phyloP scores from a whole-genome alignment of 2,888 invertebrate genomes.

The Perithous albicinctus region DNA sequence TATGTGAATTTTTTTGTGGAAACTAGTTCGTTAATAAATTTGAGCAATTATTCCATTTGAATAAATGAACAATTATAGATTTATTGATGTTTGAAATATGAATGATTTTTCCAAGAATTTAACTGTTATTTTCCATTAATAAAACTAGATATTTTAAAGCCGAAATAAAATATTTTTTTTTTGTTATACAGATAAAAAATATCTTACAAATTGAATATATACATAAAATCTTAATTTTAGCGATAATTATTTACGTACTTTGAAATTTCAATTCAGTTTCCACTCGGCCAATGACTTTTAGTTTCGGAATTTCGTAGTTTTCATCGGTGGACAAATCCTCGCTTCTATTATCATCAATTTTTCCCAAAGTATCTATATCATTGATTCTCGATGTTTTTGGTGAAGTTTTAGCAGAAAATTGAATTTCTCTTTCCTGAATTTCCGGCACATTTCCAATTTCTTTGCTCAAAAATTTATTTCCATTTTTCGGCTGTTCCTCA shows the following conservation, averaged over 20 bases:
- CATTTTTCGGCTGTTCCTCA: not conserved
- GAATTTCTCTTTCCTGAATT: slow-evolving; percentile 35
- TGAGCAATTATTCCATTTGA: no score
- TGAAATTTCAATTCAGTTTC: slow-evolving; percentile 88
- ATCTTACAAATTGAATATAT: no score
- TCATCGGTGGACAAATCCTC: slow-evolving; percentile 81
- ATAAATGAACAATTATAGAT: no score
- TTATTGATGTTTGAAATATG: not conserved
- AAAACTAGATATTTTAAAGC: no score
- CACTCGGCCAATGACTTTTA: slow-evolving; percentile 87
- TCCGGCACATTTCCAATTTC: slow-evolving; percentile 3
- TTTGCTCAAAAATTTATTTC: not conserved
- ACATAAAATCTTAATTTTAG: no score
- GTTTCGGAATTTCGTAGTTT: slow-evolving; percentile 81
- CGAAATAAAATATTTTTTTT: no score
- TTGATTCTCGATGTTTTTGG: slow-evolving; percentile 75
- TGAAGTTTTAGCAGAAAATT: slow-evolving; percentile 48
- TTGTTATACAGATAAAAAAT: no score
- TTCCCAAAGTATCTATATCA: slow-evolving; percentile 22
- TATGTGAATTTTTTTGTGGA: no score
- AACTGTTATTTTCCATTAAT: no score
- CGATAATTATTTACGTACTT: slow-evolving; percentile 85
- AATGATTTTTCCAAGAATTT: no score
- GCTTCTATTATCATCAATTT: slow-evolving; percentile 63
- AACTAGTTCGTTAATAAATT: no score